These are phyloP conservation scores for Syndactyla subalaris DNA, from an alignment of 2,797 vertebrate species.

Conservation along the genomic window DNA sequence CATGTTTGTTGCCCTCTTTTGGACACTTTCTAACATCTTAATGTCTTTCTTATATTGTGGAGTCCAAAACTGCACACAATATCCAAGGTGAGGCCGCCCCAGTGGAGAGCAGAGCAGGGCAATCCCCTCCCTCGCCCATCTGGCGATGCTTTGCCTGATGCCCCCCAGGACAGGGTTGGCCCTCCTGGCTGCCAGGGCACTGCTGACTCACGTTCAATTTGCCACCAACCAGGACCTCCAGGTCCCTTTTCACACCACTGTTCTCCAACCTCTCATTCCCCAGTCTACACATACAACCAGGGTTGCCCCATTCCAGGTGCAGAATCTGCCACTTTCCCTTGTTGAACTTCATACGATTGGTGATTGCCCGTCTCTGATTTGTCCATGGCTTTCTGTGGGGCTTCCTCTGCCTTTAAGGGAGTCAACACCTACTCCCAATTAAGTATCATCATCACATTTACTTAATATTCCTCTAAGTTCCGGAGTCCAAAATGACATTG, in stretches of 20 bases:
- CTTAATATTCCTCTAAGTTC: background rate
- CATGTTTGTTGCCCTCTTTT: background rate
- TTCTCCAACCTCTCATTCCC: background rate
- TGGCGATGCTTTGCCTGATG: background rate
- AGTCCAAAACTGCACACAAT: background rate
- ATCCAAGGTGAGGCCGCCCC: accelerated
- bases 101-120: background rate
- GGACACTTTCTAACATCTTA: accelerated
- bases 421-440: background rate
- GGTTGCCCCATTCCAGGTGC: too few species aligned
- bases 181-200: background rate
- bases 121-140: background rate
- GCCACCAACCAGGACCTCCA: background rate
- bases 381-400: background rate
- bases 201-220: background rate
- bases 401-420: background rate
- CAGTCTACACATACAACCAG: background rate
- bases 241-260: background rate
- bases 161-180: background rate
- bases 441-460: background rate
- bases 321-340: background rate
- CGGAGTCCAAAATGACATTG: background rate
- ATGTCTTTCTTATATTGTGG: accelerated
- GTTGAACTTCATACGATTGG: accelerated
- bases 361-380: background rate